Percentiles rank a stretch among this genome's conserved stretches.
These are phyloP conservation scores for Rallus limicola DNA, from an alignment of 2,113 vertebrate genomes.

Conservation along the genomic window DNA sequence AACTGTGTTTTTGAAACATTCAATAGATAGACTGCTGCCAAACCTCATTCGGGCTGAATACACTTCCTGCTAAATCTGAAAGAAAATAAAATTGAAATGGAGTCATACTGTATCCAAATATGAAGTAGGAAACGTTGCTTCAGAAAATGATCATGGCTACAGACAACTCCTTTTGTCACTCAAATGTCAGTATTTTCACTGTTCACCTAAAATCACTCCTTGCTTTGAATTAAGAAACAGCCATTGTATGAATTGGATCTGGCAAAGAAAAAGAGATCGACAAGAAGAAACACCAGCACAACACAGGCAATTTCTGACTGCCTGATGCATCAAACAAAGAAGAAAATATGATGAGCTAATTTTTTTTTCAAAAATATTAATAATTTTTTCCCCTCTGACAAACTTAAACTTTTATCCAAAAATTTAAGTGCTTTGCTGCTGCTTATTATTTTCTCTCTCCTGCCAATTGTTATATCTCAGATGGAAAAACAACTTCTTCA, in stretches of 20 bases:
- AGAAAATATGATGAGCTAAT: neutral
- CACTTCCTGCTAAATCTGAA: neutral
- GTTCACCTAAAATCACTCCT: neutral
- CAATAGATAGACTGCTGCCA: slow-evolving; percentile 4
- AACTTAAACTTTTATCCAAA: neutral
- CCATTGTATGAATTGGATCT: neutral
- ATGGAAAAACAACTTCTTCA: neutral
- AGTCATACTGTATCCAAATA: neutral
- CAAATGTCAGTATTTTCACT: neutral
- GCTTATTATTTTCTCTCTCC: neutral
- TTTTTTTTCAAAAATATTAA: neutral
- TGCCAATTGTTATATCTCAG: neutral
- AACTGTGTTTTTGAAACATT: slow-evolving; percentile 23
- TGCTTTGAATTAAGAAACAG: neutral
- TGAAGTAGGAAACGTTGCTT: neutral
- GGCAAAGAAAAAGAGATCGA: neutral
- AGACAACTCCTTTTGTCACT: neutral
- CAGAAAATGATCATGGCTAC: neutral
- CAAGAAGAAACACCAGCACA: neutral
- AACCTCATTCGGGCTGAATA: slow-evolving; percentile 17
- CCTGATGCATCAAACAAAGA: neutral
- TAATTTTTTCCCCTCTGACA: neutral
- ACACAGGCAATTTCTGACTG: neutral
- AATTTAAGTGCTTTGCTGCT: neutral
- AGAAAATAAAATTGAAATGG: neutral